Conservation (phyloP, 2,113 vertebrate genomes). For the Athene noctua region DNA sequence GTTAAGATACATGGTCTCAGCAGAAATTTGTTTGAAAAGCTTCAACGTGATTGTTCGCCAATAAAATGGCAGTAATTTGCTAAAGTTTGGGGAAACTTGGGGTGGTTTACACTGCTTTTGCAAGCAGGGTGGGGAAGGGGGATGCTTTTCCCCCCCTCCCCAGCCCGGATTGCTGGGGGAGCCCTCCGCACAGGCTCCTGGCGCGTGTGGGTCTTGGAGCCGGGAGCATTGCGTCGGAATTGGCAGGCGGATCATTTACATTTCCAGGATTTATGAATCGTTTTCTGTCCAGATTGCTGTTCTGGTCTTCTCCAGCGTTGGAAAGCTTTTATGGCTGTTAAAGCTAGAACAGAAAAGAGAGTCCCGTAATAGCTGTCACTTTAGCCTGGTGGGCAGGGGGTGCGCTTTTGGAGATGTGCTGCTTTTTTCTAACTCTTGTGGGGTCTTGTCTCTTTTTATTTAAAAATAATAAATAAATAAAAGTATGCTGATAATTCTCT, state of each 20-base stretch:
- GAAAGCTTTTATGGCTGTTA: slow-evolving; percentile 19
- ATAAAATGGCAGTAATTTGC: not conserved
- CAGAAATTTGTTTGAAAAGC: not conserved
- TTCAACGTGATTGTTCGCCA: accelerated
- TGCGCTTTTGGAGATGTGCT: not conserved
- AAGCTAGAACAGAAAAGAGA: slow-evolving; percentile 2
- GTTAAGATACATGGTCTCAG: not conserved
- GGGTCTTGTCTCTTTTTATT: not conserved
- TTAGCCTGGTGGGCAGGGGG: not conserved
- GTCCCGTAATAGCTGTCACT: not conserved
- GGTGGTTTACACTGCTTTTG: not conserved
- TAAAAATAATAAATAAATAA: not conserved
- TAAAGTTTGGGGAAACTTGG: not conserved
- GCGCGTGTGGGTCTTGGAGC: not conserved
- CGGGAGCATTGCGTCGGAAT: not conserved
- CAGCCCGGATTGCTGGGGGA: not conserved
- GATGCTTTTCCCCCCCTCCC: not conserved
- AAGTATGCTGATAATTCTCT: not conserved
- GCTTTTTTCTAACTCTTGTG: not conserved
- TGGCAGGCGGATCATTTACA: not conserved
- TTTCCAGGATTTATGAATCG: slow-evolving; percentile 59
- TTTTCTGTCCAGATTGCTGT: slow-evolving; percentile 53
- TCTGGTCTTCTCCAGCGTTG: not conserved
- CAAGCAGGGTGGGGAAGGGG: not conserved
- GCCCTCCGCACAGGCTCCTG: not conserved